Evolutionary conservation across 1,140 invertebrate species (phyloP), one percentile per base, ranked within the genome.

Genomic region (Ladona fulva): DNA sequence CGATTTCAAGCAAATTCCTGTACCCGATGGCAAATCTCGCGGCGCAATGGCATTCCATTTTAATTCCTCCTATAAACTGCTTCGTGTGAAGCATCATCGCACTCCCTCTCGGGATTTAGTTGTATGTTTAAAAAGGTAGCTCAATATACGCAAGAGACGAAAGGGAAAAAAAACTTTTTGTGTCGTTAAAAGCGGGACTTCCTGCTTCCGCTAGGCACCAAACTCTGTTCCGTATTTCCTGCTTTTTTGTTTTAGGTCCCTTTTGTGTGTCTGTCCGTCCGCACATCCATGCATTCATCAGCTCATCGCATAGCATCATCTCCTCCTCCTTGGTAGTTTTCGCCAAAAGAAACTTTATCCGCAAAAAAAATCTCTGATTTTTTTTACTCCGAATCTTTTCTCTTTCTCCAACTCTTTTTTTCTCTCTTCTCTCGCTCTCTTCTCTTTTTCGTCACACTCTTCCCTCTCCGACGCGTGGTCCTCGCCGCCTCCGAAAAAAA

Each of bases 241-340:
- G n/a, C 52, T 66, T 16, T 52, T 66, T 66, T 66, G 16, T 66
- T 66, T 42, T 78, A 42, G 75, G 19, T 66, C 76, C 59, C n/a
- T 74, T 59, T 76, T 76, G 44, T 79, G 29, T 66, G 52, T 66
- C 52, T 12, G 52, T 12, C 3, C 52, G 52, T 66, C 52, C 3
- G 52, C 44, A 10, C 44, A 52, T 52, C 44, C 10, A 52, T 52
- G 10, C 10, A 19, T 66, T 66, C 52, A 66, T 19, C 52, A 66
- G 5, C 52, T 16, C 52, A 3, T 66, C n/a, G n/a, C n/a, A n/a
- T n/a, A n/a, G n/a, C n/a, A n/a, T n/a, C n/a, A n/a, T 3, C 52
- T 12, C 1, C 16, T 22, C 52, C 52, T 16, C 52, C 52, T 22
- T 16, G 16, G 52, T 22, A 22, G 16, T 6, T 22, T 66, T 66